A percentile compares a stretch with the other conserved stretches of the same genome.
Evolutionary conservation across 2,888 invertebrate species (phyloP).

Genomic region (Lasioglossum zephyrum): DNA sequence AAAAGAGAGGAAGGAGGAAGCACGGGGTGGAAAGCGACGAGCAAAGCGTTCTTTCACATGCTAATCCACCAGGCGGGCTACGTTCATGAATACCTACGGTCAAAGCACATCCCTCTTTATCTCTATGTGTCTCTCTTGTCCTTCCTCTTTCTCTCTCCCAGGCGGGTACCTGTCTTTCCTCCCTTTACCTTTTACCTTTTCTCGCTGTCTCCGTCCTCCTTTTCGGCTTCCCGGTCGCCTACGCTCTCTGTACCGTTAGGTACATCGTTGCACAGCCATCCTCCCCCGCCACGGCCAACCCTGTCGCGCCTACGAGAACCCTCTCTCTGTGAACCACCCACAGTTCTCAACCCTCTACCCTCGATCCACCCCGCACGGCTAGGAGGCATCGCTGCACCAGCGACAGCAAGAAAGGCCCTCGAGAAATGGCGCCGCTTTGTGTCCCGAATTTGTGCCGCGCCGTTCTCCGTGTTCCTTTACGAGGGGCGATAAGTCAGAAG

Average conservation of each 20-base stretch:
- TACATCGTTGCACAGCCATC: slow-evolving; percentile 48
- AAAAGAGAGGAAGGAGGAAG: slow-evolving; percentile 39
- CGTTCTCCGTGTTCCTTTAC: slow-evolving; percentile 75
- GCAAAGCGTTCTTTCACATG: slow-evolving; percentile 84
- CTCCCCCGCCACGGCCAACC: slow-evolving; percentile 21
- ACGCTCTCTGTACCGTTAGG: slow-evolving; percentile 48
- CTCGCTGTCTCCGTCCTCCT: slow-evolving; percentile 27
- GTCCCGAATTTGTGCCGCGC: slow-evolving; percentile 77
- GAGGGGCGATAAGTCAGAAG: slow-evolving; percentile 74
- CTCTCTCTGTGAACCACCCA: slow-evolving; percentile 56
- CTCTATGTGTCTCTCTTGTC: slow-evolving; percentile 42
- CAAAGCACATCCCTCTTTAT: slow-evolving; percentile 77
- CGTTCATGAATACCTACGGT: slow-evolving; percentile 83
- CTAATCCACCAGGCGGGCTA: slow-evolving; percentile 81
- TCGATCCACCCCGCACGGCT: slow-evolving; percentile 32
- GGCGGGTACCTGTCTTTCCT: slow-evolving; percentile 26
- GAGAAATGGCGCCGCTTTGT: slow-evolving; percentile 78
- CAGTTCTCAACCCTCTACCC: background rate
- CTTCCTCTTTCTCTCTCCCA: slow-evolving; percentile 7
- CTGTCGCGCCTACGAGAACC: slow-evolving; percentile 63
- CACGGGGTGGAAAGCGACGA: slow-evolving; percentile 75
- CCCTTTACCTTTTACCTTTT: slow-evolving; percentile 34
- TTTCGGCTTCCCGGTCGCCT: slow-evolving; percentile 27
- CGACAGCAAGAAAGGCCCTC: slow-evolving; percentile 68
- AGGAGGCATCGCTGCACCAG: slow-evolving; percentile 56